Conservation (phyloP, 2,797 vertebrate genomes). For the Alosa sapidissima region DNA sequence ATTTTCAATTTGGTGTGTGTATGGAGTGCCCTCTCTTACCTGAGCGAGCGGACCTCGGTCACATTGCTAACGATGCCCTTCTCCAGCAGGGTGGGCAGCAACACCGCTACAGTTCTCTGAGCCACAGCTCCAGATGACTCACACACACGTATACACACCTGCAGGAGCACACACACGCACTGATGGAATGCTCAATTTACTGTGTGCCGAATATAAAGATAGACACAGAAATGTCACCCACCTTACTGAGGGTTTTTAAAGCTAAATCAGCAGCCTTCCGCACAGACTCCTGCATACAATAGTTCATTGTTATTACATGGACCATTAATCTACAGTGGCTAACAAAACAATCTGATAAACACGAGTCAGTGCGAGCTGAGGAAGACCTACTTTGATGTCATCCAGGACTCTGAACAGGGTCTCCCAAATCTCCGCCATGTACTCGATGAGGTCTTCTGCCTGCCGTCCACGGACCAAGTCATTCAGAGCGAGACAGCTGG, state of each 20-base stretch:
- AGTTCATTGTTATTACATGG: neutral
- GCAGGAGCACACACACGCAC: conserved; percentile 48
- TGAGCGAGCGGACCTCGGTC: conserved; percentile 91
- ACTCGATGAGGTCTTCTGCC: conserved; percentile 89
- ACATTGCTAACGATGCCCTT: conserved; percentile 94
- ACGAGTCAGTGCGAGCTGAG: neutral
- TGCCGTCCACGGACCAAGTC: conserved; percentile 91
- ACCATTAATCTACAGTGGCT: neutral
- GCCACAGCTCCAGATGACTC: conserved; percentile 86
- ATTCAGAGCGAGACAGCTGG: conserved; percentile 92
- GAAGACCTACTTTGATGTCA: conserved; percentile 90
- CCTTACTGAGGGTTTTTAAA: conserved; percentile 97
- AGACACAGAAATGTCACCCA: conserved; percentile 55
- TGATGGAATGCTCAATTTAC: conserved; percentile 52
- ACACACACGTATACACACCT: conserved; percentile 97
- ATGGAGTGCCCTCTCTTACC: conserved; percentile 69
- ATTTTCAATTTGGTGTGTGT: neutral
- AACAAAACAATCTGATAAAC: neutral
- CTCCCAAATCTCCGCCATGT: conserved; percentile 95
- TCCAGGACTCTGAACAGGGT: conserved; percentile 96
- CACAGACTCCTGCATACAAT: conserved; percentile 85
- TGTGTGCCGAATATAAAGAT: neutral
- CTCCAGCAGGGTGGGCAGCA: conserved; percentile 91
- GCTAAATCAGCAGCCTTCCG: conserved; percentile 93
- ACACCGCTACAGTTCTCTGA: conserved; percentile 85